Conservation (phyloP, 2,113 vertebrate genomes). For the Ranitomeya imitator region DNA sequence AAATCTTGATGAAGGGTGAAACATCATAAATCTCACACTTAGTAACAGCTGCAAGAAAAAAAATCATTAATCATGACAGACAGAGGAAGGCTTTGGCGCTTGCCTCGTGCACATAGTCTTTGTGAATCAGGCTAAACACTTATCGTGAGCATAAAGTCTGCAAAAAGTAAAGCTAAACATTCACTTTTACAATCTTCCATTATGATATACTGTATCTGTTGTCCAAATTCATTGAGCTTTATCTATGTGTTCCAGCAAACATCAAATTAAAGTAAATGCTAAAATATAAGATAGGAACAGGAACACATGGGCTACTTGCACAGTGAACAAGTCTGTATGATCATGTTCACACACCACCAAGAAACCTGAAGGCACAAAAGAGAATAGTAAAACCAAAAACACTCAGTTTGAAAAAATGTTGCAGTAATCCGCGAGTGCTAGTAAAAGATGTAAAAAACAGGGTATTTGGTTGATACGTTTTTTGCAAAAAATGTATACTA, state of each 20-base stretch:
- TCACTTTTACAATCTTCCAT: not conserved
- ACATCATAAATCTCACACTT: slow-evolving; percentile 32
- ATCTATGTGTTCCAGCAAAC: not conserved
- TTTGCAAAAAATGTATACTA: too few relatives aligned
- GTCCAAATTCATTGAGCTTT: not conserved
- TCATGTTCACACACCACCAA: too few relatives aligned
- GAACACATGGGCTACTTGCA: too few relatives aligned
- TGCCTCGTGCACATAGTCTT: not conserved
- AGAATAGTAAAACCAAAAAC: too few relatives aligned
- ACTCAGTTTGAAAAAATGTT: too few relatives aligned
- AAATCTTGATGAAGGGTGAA: slow-evolving; percentile 30
- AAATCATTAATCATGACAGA: slow-evolving; percentile 13
- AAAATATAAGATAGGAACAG: not conserved
- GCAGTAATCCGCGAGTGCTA: too few relatives aligned
- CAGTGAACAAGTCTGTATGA: too few relatives aligned
- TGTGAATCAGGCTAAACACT: slow-evolving; percentile 11
- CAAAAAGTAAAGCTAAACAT: not conserved
- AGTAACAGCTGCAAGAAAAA: slow-evolving; percentile 33
- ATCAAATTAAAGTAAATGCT: not conserved
- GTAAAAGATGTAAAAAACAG: too few relatives aligned
- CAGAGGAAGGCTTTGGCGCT: not conserved
- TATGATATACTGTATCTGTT: not conserved
- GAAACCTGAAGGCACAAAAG: too few relatives aligned
- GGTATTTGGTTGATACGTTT: too few relatives aligned
- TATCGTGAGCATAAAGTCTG: not conserved